phyloP scores from a whole-genome alignment of 2,888 invertebrate species.

The Plebejus argus region DNA sequence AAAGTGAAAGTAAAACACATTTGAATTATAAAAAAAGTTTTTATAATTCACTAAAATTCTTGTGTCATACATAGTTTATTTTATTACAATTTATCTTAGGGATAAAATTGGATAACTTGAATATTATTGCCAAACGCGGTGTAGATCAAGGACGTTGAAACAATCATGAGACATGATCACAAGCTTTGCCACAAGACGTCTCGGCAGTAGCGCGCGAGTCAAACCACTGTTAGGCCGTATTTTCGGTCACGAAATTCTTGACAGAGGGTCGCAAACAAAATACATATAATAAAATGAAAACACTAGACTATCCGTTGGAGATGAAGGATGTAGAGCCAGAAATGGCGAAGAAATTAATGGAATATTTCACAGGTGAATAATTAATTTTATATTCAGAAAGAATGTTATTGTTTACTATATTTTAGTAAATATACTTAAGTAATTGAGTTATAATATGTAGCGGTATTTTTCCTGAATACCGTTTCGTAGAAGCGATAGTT shows the following conservation, averaged over 20 bases:
- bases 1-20: slow-evolving; percentile 16
- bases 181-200: not conserved
- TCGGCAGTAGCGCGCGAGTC: not conserved
- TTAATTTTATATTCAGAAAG: no score
- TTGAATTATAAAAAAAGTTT: not conserved
- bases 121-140: not conserved
- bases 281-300: slow-evolving; percentile 22
- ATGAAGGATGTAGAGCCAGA: slow-evolving; percentile 46
- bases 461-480: no score
- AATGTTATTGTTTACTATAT: no score
- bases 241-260: not conserved
- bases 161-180: no score
- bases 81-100: not conserved
- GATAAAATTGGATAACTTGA: not conserved
- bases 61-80: not conserved
- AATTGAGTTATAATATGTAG: no score
- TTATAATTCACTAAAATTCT: not conserved
- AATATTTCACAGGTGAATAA: slow-evolving; percentile 47
- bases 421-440: no score
- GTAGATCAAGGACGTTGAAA: no score
- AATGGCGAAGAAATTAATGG: slow-evolving; percentile 45
- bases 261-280: slow-evolving; percentile 6
- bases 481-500: no score
- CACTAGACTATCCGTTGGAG: slow-evolving; percentile 43
- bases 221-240: slow-evolving; percentile 2